Evolutionary conservation across 2,888 invertebrate genomes (phyloP).

Genomic region (Tanypteryx hageni): DNA sequence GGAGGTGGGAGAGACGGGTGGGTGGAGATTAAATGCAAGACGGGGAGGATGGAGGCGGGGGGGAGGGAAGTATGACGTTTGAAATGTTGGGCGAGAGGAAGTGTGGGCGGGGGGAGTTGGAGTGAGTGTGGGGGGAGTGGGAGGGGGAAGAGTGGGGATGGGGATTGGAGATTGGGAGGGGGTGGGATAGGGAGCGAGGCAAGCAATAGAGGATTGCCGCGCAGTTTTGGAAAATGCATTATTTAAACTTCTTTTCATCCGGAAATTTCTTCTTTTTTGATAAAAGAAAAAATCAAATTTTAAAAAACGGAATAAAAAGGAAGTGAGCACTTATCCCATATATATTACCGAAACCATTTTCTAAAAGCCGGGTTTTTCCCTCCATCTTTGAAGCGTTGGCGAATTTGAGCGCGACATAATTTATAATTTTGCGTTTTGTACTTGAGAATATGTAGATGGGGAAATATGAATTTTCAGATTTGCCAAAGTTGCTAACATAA

Average conservation of each 20-base stretch:
- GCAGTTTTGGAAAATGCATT: conserved; percentile 62
- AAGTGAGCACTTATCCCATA: conserved; percentile 30
- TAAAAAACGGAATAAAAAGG: conserved; percentile 37
- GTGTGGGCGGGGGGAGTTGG: not conserved
- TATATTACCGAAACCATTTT: conserved; percentile 32
- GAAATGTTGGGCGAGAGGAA: too few species aligned
- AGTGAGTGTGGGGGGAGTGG: not conserved
- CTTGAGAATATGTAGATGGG: too few species aligned
- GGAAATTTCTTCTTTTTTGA: conserved; percentile 36
- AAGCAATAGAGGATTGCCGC: conserved; percentile 43
- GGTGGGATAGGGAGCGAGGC: not conserved
- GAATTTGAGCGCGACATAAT: not conserved
- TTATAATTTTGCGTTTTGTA: not conserved
- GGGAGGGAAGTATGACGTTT: too few species aligned
- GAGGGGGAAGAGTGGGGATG: not conserved
- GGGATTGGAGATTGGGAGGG: too few species aligned
- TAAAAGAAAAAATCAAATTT: conserved; percentile 37
- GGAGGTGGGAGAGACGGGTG: not conserved
- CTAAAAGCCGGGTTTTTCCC: too few species aligned
- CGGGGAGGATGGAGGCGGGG: not conserved
- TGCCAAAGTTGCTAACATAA: too few species aligned
- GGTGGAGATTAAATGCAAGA: conserved; percentile 15
- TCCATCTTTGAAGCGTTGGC: not conserved
- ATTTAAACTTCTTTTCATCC: conserved; percentile 57
- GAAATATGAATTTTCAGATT: too few species aligned